phyloP scores from a whole-genome alignment of 2,797 vertebrate species.

The Prunella strophiata region DNA sequence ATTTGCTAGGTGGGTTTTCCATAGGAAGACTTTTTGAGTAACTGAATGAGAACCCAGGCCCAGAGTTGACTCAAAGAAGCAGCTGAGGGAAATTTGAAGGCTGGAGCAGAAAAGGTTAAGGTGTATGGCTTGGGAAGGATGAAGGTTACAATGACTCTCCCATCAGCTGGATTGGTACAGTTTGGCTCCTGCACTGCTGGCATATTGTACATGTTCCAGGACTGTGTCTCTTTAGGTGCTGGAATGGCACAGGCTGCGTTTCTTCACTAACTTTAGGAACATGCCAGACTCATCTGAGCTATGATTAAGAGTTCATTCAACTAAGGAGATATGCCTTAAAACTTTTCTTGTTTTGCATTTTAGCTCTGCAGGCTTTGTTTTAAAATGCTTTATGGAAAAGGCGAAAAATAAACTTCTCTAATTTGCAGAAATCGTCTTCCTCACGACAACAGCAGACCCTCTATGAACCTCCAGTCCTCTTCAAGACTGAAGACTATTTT shows the following conservation, averaged over 20 bases:
- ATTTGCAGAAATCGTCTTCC: conserved; percentile 83
- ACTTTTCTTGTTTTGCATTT: neutral
- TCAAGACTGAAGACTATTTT: conserved; percentile 93
- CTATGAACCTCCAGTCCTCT: conserved; percentile 87
- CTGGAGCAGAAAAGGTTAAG: neutral
- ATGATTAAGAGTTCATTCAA: neutral
- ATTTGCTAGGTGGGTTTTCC: neutral
- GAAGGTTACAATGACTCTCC: neutral
- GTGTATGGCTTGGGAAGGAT: neutral
- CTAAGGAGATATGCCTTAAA: neutral
- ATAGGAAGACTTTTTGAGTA: neutral
- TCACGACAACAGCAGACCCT: conserved; percentile 75
- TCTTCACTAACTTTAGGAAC: neutral
- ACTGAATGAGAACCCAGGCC: neutral
- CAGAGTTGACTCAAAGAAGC: neutral
- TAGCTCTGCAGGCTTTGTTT: neutral
- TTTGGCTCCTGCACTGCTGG: neutral
- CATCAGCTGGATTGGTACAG: neutral
- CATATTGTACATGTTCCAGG: rapidly evolving
- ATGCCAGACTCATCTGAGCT: neutral
- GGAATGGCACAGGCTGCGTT: neutral
- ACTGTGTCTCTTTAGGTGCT: neutral
- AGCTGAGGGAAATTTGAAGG: neutral
- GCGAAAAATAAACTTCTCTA: neutral
- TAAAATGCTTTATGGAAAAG: neutral